Percentiles rank a stretch among this genome's conserved stretches.
These are phyloP conservation scores for Escarpia spicata DNA, from an alignment of 2,888 invertebrate species.

Conservation along the genomic window DNA sequence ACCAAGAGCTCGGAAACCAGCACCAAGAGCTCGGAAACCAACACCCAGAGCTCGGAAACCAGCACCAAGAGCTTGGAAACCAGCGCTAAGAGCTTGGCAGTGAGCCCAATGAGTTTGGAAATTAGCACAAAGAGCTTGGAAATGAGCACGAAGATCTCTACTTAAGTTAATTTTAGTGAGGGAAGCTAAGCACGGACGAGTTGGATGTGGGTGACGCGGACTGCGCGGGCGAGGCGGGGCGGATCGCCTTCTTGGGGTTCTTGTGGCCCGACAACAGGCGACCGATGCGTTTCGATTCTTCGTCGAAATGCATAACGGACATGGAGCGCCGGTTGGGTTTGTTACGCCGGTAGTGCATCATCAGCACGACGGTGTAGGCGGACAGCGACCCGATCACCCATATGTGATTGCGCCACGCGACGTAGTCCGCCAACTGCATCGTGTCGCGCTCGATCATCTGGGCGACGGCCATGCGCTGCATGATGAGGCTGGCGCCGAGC, in stretches of 20 bases:
- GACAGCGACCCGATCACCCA: slow-evolving; percentile 3
- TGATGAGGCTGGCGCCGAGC: not conserved
- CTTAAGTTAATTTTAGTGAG: too few species aligned
- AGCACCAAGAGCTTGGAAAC: not conserved
- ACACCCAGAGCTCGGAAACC: not conserved
- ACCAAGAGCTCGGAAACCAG: not conserved
- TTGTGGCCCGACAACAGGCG: not conserved
- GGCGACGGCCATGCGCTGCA: slow-evolving; percentile 1
- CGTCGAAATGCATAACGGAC: not conserved
- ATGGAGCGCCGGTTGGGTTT: not conserved
- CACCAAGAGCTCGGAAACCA: not conserved
- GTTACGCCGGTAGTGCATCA: not conserved
- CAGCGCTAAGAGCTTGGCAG: not conserved
- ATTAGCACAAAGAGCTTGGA: too few species aligned
- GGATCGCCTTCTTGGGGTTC: not conserved
- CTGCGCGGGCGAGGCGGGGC: not conserved
- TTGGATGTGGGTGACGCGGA: not conserved
- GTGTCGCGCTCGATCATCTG: not conserved
- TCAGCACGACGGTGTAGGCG: slow-evolving; percentile 7
- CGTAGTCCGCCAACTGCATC: not conserved
- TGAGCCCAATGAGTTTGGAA: not conserved
- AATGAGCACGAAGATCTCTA: too few species aligned
- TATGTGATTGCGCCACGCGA: not conserved
- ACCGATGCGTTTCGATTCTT: not conserved
- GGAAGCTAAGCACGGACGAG: too few species aligned